Conservation (phyloP, 2,888 invertebrate genomes). For the Chironomus tentans region DNA sequence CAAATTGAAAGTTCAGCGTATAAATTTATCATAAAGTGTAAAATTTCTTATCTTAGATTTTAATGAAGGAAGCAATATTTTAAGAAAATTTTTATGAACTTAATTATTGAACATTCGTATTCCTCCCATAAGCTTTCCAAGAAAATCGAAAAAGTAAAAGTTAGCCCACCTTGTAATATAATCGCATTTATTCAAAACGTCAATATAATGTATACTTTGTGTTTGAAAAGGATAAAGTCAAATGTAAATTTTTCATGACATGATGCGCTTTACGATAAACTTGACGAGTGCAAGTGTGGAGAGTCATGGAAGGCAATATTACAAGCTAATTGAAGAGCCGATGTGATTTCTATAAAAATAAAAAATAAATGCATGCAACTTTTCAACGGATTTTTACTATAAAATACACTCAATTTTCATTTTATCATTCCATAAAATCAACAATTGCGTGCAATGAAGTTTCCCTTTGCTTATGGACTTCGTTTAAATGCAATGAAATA, state of each 20-base stretch:
- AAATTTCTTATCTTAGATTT: no score
- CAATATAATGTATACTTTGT: not conserved
- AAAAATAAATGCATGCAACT: not conserved
- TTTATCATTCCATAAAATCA: not conserved
- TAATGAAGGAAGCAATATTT: no score
- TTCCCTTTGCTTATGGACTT: not conserved
- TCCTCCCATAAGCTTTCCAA: no score
- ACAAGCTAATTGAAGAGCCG: not conserved
- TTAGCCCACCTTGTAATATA: not conserved
- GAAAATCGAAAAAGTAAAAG: not conserved
- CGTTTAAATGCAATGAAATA: not conserved
- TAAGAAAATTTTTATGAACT: no score
- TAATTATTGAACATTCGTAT: no score
- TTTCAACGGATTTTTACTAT: not conserved
- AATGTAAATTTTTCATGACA: conserved; percentile 18
- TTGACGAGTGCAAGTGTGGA: not conserved
- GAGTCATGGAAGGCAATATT: not conserved
- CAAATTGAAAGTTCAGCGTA: no score
- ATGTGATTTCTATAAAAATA: not conserved
- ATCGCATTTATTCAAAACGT: not conserved
- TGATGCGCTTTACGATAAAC: conserved; percentile 21
- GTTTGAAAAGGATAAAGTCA: not conserved
- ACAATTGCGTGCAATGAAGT: not conserved
- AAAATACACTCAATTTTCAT: not conserved
- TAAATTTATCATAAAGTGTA: no score